phyloP scores from a whole-genome alignment of 2,113 vertebrate species.

The Colaptes auratus region DNA sequence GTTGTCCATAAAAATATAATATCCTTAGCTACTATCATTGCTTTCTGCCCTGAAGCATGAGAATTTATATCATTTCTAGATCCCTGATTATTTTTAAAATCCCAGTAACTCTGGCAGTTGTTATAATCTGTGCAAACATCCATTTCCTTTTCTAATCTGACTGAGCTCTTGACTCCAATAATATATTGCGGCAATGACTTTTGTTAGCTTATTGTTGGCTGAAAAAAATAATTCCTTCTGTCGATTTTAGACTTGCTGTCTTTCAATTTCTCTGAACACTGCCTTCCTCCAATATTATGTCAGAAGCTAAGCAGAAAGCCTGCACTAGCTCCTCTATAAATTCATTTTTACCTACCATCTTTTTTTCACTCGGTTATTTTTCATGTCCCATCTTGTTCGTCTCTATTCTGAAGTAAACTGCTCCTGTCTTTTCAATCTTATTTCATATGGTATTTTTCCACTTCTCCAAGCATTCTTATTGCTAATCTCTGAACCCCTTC shows the following conservation, averaged over 20 bases:
- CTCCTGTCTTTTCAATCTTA: slow-evolving; percentile 61
- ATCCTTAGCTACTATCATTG: neutral
- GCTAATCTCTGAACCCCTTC: neutral
- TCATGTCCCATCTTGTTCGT: slow-evolving; percentile 42
- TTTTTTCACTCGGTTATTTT: slow-evolving; percentile 7
- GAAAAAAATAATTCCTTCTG: slow-evolving; percentile 20
- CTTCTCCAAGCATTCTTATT: slow-evolving; percentile 46
- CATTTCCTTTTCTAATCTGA: slow-evolving; percentile 6
- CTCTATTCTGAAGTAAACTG: slow-evolving; percentile 38
- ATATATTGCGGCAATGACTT: slow-evolving; percentile 9
- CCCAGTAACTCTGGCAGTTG: neutral
- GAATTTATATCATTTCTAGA: neutral
- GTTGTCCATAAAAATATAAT: neutral
- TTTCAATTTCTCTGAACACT: neutral
- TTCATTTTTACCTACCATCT: neutral
- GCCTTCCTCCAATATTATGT: neutral
- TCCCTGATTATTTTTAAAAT: slow-evolving; percentile 10
- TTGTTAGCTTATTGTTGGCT: neutral
- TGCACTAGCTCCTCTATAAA: neutral
- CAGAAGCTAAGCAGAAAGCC: slow-evolving; percentile 4
- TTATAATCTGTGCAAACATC: slow-evolving; percentile 5
- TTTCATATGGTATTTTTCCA: slow-evolving; percentile 42
- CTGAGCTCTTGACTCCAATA: slow-evolving; percentile 22
- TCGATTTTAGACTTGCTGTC: slow-evolving; percentile 24
- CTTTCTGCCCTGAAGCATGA: neutral